A percentile compares a stretch with the other conserved stretches of the same genome.
Conservation (phyloP, 1,140 invertebrate species). For the Drosophila neocordata region DNA sequence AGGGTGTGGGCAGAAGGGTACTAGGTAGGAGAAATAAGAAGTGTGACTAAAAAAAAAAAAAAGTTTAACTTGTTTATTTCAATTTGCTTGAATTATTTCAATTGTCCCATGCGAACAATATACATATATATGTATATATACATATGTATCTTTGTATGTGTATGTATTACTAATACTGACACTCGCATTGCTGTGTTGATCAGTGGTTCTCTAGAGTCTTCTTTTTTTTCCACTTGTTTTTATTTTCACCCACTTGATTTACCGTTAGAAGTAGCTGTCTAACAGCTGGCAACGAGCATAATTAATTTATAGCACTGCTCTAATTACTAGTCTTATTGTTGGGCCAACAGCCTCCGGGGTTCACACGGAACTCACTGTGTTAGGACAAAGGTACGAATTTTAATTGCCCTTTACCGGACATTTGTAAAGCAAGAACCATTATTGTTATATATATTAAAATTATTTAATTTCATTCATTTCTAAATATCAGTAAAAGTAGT, state of each 20-base stretch:
- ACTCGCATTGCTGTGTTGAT: neutral
- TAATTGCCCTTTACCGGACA: neutral
- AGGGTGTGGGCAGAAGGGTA: neutral
- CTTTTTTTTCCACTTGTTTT: neutral
- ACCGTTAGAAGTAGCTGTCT: neutral
- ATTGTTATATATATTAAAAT: too few relatives aligned
- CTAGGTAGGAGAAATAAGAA: constrained; percentile 3
- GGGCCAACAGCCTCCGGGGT: too few relatives aligned
- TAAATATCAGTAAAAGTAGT: too few relatives aligned
- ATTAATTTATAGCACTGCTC: constrained; percentile 5
- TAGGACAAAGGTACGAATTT: neutral
- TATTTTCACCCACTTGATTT: constrained; percentile 3
- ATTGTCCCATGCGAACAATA: neutral
- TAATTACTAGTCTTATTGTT: neutral
- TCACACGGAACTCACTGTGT: neutral
- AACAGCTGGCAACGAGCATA: constrained; percentile 1
- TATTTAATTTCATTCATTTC: too few relatives aligned
- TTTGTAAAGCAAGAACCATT: too few relatives aligned
- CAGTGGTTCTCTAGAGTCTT: too few relatives aligned
- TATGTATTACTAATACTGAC: too few relatives aligned
- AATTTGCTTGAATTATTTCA: constrained; percentile 33
- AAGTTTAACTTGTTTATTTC: constrained; percentile 47
- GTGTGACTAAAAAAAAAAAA: constrained; percentile 2
- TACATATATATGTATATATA: too few relatives aligned
- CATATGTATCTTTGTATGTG: too few relatives aligned